A percentile compares a stretch with the other conserved stretches of the same genome.
Evolutionary conservation across 2,888 invertebrate species (phyloP).

Genomic region (Dolomedes plantarius): DNA sequence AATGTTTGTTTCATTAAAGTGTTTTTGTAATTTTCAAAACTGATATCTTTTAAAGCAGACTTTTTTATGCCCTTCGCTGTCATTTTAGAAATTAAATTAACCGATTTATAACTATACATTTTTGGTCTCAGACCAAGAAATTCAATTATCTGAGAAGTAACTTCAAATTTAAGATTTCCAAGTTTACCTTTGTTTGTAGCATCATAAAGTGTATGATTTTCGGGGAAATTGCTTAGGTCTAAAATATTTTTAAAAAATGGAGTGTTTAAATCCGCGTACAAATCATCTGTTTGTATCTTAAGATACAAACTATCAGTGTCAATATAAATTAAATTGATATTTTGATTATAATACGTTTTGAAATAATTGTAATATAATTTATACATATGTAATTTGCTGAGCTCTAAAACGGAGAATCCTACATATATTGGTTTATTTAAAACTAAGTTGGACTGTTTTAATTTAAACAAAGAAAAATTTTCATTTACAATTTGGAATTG

Average conservation of each 20-base stretch:
- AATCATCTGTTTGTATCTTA: not conserved
- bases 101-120: conserved; percentile 3
- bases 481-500: conserved; percentile 33
- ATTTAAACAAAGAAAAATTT: conserved; percentile 28
- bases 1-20: not conserved
- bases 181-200: not conserved
- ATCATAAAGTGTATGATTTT: not conserved
- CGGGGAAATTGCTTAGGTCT: not conserved
- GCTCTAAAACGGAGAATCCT: conserved; percentile 15
- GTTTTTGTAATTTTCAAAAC: not conserved
- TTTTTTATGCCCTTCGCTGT: conserved; percentile 19
- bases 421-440: conserved; percentile 32
- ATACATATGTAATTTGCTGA: not conserved
- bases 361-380: not conserved
- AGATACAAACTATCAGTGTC: not conserved
- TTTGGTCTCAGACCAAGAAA: not conserved
- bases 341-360: not conserved
- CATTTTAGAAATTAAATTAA: not conserved
- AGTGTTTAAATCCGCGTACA: not conserved
- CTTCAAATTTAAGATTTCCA: not conserved
- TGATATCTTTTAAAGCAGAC: not conserved
- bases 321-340: not conserved
- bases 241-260: not conserved
- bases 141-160: not conserved
- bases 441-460: conserved; percentile 6